These are phyloP conservation scores for Carterocephalus palaemon DNA, from an alignment of 2,888 invertebrate species.

Conservation along the genomic window DNA sequence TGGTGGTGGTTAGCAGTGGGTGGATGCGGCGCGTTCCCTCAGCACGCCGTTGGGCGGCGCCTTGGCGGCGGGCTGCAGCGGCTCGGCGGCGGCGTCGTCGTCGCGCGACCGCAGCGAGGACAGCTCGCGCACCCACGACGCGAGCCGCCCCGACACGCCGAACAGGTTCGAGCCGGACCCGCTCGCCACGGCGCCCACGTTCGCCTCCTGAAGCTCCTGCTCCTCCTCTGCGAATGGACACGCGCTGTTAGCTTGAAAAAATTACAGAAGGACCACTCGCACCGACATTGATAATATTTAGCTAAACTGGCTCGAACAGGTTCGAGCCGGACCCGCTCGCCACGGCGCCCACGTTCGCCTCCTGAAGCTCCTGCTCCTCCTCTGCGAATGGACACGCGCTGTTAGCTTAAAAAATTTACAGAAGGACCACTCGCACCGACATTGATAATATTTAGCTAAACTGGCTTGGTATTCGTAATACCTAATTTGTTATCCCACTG, in stretches of 20 bases:
- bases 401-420: no score
- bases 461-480: no score
- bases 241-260: no score
- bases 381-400: conserved; percentile 49
- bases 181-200: conserved; percentile 70
- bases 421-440: no score
- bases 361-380: conserved; percentile 63
- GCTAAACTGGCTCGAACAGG: no score
- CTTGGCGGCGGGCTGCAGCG: conserved; percentile 41
- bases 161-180: conserved; percentile 73
- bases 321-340: conserved; percentile 71
- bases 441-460: no score
- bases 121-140: conserved; percentile 74
- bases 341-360: conserved; percentile 71
- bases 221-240: conserved; percentile 59
- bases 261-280: no score
- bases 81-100: conserved; percentile 61
- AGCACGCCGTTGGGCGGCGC: conserved; percentile 43
- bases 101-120: conserved; percentile 64
- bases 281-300: no score
- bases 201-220: conserved; percentile 62
- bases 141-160: conserved; percentile 72
- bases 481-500: no score
- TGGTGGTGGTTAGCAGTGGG: conserved; percentile 36
- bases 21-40: conserved; percentile 34